A percentile compares a stretch with the other conserved stretches of the same genome.
Evolutionary conservation across 2,113 vertebrate genomes (phyloP).

Genomic region (Capricornis sumatraensis): DNA sequence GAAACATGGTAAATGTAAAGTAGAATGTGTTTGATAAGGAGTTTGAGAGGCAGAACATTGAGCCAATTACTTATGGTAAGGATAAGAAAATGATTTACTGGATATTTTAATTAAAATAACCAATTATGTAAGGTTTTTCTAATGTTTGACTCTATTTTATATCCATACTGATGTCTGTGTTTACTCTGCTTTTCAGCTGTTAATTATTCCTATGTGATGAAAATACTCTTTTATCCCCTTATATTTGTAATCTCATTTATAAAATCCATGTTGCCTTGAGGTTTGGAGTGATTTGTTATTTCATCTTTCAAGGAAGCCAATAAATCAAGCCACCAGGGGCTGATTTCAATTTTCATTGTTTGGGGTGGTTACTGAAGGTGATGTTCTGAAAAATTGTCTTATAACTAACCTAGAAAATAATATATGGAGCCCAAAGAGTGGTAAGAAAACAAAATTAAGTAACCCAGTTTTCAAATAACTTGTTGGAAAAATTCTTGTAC

Average conservation of each 20-base stretch:
- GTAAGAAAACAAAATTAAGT: not conserved
- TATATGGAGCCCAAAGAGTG: not conserved
- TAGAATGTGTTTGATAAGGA: not conserved
- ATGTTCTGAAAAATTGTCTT: slow-evolving; percentile 46
- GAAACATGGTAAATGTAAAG: not conserved
- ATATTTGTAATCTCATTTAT: slow-evolving; percentile 40
- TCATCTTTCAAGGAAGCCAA: slow-evolving; percentile 32
- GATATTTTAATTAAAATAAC: not conserved
- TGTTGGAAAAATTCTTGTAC: not conserved
- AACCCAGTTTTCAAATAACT: slow-evolving; percentile 11
- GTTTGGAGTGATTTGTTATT: slow-evolving; percentile 54
- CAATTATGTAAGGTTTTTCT: not conserved
- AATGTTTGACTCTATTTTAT: not conserved
- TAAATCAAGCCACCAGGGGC: slow-evolving; percentile 48
- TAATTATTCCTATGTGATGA: not conserved
- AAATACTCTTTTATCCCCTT: not conserved
- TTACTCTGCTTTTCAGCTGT: not conserved
- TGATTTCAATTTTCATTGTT: slow-evolving; percentile 54
- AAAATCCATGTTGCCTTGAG: slow-evolving; percentile 33
- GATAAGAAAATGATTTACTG: not conserved
- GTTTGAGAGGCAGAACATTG: not conserved
- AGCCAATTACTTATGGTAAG: not conserved
- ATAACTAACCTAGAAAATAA: slow-evolving; percentile 20
- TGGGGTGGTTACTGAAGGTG: not conserved
- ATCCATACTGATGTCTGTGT: not conserved